Percentiles rank a stretch among this genome's conserved stretches.
Evolutionary conservation across 2,113 vertebrate species (phyloP).

Genomic region (Gasterosteus aculeatus): DNA sequence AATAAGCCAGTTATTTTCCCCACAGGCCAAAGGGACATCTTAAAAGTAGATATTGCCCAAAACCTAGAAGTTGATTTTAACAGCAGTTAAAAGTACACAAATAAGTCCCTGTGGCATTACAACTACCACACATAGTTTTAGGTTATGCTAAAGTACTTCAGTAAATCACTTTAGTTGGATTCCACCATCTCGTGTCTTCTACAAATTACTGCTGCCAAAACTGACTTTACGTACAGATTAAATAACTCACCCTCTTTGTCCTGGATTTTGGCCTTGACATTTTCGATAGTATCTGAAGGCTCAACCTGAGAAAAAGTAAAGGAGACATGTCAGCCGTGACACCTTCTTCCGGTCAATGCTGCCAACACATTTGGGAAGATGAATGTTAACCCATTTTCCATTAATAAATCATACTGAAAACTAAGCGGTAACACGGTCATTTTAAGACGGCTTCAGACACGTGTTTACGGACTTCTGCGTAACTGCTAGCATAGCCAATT

Average conservation of each 20-base stretch:
- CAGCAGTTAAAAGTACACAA: neutral
- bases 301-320: slow-evolving; percentile 85
- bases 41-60: neutral
- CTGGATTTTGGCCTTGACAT: slow-evolving; percentile 99
- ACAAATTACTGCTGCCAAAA: too few species aligned
- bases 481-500: slow-evolving; percentile 42
- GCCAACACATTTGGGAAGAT: too few species aligned
- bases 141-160: neutral
- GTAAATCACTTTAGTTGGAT: neutral
- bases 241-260: slow-evolving; percentile 91
- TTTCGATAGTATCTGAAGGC: slow-evolving; percentile 98
- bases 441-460: slow-evolving; percentile 31
- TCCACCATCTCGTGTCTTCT: too few species aligned
- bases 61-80: neutral
- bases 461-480: slow-evolving; percentile 37
- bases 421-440: neutral
- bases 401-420: neutral
- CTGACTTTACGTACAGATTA: too few species aligned
- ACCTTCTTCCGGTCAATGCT: slow-evolving; percentile 7
- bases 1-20: neutral
- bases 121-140: neutral
- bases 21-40: neutral
- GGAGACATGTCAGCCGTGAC: neutral
- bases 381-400: neutral
- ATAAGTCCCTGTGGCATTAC: neutral